These are phyloP conservation scores for Drosophila koepferae DNA, from an alignment of 2,888 invertebrate species.

Conservation along the genomic window DNA sequence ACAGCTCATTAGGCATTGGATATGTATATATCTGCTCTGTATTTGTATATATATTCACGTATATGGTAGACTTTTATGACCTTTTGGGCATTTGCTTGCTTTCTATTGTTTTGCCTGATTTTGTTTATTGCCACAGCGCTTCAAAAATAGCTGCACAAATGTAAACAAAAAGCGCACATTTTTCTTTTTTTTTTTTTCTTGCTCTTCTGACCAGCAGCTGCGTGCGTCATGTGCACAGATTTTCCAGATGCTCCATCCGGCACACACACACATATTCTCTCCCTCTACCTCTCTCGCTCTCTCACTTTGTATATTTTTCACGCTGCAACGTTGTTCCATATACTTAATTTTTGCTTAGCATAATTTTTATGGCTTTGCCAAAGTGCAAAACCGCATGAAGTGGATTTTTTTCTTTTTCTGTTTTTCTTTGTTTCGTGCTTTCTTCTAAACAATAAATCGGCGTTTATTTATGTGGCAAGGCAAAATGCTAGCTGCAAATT, in stretches of 20 bases:
- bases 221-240: constrained; percentile 74
- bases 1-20: constrained; percentile 69
- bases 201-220: constrained; percentile 59
- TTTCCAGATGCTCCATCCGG: constrained; percentile 70
- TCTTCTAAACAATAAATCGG: constrained; percentile 56
- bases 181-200: constrained; percentile 20
- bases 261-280: neutral
- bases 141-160: constrained; percentile 79
- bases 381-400: constrained; percentile 74
- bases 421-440: constrained; percentile 16
- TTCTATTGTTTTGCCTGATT: constrained; percentile 68
- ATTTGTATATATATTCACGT: neutral
- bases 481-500: constrained; percentile 54
- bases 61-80: constrained; percentile 43
- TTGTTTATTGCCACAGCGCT: constrained; percentile 70
- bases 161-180: constrained; percentile 76
- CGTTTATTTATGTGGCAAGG: constrained; percentile 69
- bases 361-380: constrained; percentile 69
- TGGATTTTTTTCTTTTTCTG: constrained; percentile 34
- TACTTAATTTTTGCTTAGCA: constrained; percentile 53
- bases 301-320: constrained; percentile 22
- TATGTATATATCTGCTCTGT: constrained; percentile 8
- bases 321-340: constrained; percentile 34
- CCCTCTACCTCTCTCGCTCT: neutral
- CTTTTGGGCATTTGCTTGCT: constrained; percentile 44